Evolutionary conservation across 2,113 vertebrate genomes (phyloP).

Genomic region (Clarias batrachus): DNA sequence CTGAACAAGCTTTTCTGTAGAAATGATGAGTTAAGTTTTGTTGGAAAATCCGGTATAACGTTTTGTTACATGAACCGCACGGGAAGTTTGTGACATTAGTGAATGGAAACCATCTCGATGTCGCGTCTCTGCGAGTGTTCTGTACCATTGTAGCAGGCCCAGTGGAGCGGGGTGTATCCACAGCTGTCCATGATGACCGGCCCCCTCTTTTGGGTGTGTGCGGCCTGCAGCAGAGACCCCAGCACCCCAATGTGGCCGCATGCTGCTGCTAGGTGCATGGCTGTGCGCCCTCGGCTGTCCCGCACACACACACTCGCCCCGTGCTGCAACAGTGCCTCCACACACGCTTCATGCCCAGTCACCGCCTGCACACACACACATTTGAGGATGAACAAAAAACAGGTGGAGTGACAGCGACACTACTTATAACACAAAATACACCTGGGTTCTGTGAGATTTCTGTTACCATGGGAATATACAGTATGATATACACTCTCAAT

Average conservation of each 20-base stretch:
- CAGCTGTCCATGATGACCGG: slow-evolving; percentile 88
- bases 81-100: neutral
- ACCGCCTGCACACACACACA: slow-evolving; percentile 78
- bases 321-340: slow-evolving; percentile 94
- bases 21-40: neutral
- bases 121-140: neutral
- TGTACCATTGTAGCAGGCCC: slow-evolving; percentile 98
- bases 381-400: neutral
- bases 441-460: neutral
- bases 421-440: neutral
- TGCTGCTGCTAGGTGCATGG: slow-evolving; percentile 91
- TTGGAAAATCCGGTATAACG: neutral
- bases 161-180: slow-evolving; percentile 96
- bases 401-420: neutral
- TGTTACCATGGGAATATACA: neutral
- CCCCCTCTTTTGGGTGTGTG: slow-evolving; percentile 78
- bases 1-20: too few species aligned
- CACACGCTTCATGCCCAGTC: slow-evolving; percentile 92
- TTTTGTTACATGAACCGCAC: neutral
- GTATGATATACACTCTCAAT: too few species aligned
- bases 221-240: slow-evolving; percentile 89
- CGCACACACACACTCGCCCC: slow-evolving; percentile 84
- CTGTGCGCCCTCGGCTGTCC: slow-evolving; percentile 88
- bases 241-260: slow-evolving; percentile 93
- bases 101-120: neutral